Evolutionary conservation across 2,797 vertebrate genomes (phyloP), one percentile per base, ranked within the genome.

Genomic region (Xenops minutus): DNA sequence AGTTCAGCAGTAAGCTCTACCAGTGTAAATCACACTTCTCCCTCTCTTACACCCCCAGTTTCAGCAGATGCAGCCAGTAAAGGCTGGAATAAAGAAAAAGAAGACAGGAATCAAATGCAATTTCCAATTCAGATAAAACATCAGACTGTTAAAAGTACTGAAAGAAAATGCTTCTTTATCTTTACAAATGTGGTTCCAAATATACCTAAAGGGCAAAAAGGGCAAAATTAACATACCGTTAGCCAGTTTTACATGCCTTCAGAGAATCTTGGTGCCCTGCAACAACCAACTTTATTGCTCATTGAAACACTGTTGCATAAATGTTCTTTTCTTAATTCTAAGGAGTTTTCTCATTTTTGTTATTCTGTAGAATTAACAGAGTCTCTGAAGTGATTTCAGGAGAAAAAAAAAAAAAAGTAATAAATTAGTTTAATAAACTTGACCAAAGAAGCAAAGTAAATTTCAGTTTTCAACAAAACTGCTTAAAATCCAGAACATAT

Each of bases 21-120:
- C 72, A 94, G 69, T 88, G 75, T 91, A 96, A 94, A 92, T 94
- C 85, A 83, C 91, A 92, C 87, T 86, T 95, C 94, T 95, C 85
- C 78, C 32, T 92, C 56, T 79, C 69, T 68, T 88, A 90, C 92
- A 91, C 92, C 91, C 55, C 91, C 89, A 58, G 64, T 85, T 96
- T 92, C 92, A 89, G 68, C 89, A 96, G 84, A 91, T 83, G 86
- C 74, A 96, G 84, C 62, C 64, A 91, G 91, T 88, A 92, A 81
- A 85, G 78, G 64, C 49, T 78, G 21, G 67, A 21, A 10, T 0
- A 17, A 27, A 67, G 81, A 67, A 67, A 68, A 49, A 73, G 14
- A 73, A 85, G 64, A 68, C 63, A 80, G 81, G 64, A 91, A 91
- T 91, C 49, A 86, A 85, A 93, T 73, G 71, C 52, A 89, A 82